A percentile compares a stretch with the other conserved stretches of the same genome.
Evolutionary conservation across 2,797 vertebrate genomes (phyloP).

Genomic region (Chelon auratus): DNA sequence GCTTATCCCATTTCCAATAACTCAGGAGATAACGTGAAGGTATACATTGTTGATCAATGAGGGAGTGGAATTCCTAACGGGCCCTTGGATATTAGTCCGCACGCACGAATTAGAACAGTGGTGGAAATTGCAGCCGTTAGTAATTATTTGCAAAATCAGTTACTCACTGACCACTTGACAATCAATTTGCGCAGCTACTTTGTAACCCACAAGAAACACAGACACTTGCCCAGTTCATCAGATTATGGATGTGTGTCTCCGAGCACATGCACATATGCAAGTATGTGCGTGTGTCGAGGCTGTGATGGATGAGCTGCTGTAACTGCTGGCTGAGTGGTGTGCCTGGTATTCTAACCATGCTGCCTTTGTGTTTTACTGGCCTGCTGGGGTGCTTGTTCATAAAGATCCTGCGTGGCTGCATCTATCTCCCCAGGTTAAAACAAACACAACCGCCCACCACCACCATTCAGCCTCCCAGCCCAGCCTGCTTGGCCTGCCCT

Average conservation of each 20-base stretch:
- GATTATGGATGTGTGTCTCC: conserved; percentile 34
- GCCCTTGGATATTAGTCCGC: conserved; percentile 34
- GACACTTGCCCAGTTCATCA: conserved; percentile 26
- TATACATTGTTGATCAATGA: conserved; percentile 73
- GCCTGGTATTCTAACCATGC: conserved; percentile 84
- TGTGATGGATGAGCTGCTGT: conserved; percentile 74
- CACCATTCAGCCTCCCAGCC: conserved; percentile 78
- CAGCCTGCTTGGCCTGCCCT: conserved; percentile 76
- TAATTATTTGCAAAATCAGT: conserved; percentile 50
- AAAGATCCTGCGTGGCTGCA: conserved; percentile 72
- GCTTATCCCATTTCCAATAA: conserved; percentile 78
- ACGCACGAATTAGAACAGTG: conserved; percentile 49
- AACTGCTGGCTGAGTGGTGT: conserved; percentile 55
- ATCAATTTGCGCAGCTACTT: conserved; percentile 57
- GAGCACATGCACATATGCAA: conserved; percentile 40
- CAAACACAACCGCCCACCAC: conserved; percentile 88
- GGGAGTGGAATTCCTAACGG: conserved; percentile 47
- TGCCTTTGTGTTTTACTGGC: conserved; percentile 75
- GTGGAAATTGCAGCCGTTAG: conserved; percentile 31
- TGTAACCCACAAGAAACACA: conserved; percentile 10
- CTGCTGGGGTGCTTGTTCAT: conserved; percentile 67
- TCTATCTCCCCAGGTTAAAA: conserved; percentile 90
- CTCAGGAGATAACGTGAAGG: conserved; percentile 69
- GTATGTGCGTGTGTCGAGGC: conserved; percentile 37
- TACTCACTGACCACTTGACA: conserved; percentile 48